Evolutionary conservation across 2,113 vertebrate species (phyloP).

Genomic region (Phoxinus phoxinus): DNA sequence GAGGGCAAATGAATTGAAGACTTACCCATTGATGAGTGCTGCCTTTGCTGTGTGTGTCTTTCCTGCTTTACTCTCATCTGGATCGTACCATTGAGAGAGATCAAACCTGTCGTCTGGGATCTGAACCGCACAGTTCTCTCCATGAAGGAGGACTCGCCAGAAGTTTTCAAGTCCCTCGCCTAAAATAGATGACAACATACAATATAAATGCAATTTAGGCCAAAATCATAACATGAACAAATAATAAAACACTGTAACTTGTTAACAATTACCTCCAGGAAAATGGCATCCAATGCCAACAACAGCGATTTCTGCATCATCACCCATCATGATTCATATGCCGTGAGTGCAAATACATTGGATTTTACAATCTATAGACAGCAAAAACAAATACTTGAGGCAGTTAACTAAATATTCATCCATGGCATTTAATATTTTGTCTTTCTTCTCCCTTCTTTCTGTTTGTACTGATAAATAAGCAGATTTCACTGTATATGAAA

Average conservation of each 20-base stretch:
- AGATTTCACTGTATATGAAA: not conserved
- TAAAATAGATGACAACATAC: constrained; percentile 53
- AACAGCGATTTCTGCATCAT: constrained; percentile 66
- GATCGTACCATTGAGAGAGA: constrained; percentile 75
- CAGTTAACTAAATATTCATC: not conserved
- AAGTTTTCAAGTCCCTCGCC: constrained; percentile 84
- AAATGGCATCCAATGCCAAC: constrained; percentile 79
- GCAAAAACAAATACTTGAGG: not conserved
- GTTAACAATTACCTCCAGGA: constrained; percentile 71
- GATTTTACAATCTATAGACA: not conserved
- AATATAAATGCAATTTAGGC: constrained; percentile 50
- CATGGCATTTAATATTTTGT: too few relatives aligned
- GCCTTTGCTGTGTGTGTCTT: constrained; percentile 78
- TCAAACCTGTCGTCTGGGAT: constrained; percentile 82
- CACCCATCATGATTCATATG: constrained; percentile 19
- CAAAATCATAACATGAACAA: constrained; percentile 31
- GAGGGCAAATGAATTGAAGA: not conserved
- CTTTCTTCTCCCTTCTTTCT: too few relatives aligned
- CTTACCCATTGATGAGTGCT: constrained; percentile 79
- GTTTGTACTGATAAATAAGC: not conserved
- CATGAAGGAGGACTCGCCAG: constrained; percentile 81
- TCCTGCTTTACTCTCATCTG: constrained; percentile 77
- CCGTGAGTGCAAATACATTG: not conserved
- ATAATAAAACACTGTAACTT: not conserved
- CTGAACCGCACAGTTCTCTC: constrained; percentile 77